Evolutionary conservation across 1,140 invertebrate genomes (phyloP), one percentile per base, ranked within the genome.

Genomic region (Aricia agestis): DNA sequence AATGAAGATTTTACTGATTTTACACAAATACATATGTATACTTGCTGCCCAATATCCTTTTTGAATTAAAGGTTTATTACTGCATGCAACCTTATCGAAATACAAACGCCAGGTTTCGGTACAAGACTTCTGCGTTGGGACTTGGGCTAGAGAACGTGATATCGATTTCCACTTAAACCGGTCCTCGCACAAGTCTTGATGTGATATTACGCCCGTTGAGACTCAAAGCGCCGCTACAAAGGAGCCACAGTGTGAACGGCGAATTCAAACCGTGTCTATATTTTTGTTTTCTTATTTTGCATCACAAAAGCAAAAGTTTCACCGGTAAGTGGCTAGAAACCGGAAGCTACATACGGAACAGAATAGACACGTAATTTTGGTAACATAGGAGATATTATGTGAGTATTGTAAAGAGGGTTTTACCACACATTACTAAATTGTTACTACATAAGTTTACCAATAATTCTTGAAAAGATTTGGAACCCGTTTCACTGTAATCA

Each of bases 141-240:
- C 45, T 52, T 15, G 13, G 59, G 18, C 59, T 18, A 63, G 59
- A 25, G 19, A 11, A 25, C 19, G 7, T 59, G 1, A 19, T 59
- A 63, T 63, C 59, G 59, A 63, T 63, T 63, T 63, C 59, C 19
- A 19, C 59, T 63, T 63, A 63, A 18, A 11, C 18, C 59, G 59
- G 59, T 31, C 59, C 59, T 63, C 18, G 59, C 59, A 25, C 18
- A 25, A 63, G 59, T 63, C 59, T 63, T 19, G 59, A 63, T 7
- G 59, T 19, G 59, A 63, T 63, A 63, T 63, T 63, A 63, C 59
- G 17, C 18, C 59, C 59, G 17, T 25, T 25, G 59, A 63, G 59
- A 25, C 59, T 63, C 59, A 63, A 63, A 63, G 59, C 10, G 0
- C 19, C 18, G 59, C 19, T 25, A 63, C 18, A 63, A 63, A 63